These are phyloP conservation scores for Trogon surrucura DNA, from an alignment of 2,113 vertebrate species.

Conservation along the genomic window DNA sequence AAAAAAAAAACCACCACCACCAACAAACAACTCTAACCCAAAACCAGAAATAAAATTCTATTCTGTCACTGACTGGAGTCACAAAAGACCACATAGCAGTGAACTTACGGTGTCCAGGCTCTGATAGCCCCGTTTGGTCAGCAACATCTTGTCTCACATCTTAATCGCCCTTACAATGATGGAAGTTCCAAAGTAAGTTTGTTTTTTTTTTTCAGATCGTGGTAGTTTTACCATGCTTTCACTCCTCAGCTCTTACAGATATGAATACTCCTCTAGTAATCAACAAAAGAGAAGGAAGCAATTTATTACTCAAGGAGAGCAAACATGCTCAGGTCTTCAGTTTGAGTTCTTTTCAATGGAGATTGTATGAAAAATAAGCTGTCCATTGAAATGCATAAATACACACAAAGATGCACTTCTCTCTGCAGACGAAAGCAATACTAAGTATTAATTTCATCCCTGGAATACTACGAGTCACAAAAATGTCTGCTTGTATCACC, in stretches of 20 bases:
- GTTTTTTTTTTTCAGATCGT: background rate
- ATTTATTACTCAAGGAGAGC: background rate
- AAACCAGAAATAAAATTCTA: background rate
- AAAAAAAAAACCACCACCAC: background rate
- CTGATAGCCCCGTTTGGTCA: background rate
- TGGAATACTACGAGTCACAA: background rate
- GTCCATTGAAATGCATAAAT: background rate
- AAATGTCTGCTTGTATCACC: background rate
- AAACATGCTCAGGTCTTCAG: background rate
- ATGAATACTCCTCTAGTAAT: background rate
- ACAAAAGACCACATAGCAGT: background rate
- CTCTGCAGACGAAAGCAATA: background rate
- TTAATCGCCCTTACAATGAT: background rate
- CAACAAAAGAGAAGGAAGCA: background rate
- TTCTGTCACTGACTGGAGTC: background rate
- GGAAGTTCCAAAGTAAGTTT: background rate
- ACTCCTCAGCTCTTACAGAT: background rate
- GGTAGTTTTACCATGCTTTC: background rate
- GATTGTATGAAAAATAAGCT: background rate
- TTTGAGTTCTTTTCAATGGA: background rate
- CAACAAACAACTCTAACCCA: background rate
- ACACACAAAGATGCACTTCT: background rate
- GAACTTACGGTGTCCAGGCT: fast-evolving
- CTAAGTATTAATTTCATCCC: background rate
- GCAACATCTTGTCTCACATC: background rate